A percentile compares a stretch with the other conserved stretches of the same genome.
phyloP scores from a whole-genome alignment of 2,113 vertebrate species.

The Sus scrofa region DNA sequence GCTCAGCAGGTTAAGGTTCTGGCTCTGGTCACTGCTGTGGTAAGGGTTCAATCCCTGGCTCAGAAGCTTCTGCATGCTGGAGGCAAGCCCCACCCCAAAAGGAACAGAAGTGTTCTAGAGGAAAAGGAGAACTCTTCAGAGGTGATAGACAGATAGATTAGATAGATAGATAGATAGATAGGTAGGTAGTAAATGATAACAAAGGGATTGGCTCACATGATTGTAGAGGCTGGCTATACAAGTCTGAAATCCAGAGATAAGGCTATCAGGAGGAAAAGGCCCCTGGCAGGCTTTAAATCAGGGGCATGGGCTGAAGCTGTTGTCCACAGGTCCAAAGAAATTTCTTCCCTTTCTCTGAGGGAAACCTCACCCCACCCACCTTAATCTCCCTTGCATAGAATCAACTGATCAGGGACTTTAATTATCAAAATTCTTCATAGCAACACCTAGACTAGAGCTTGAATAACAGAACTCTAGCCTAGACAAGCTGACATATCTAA shows the following conservation, averaged over 20 bases:
- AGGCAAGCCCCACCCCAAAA: no score
- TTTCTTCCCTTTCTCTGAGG: neutral
- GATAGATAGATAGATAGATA: neutral
- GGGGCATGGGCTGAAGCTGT: neutral
- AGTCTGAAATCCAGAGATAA: neutral
- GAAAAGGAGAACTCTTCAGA: constrained; percentile 6
- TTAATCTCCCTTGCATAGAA: neutral
- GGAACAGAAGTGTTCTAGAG: neutral
- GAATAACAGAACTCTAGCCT: neutral
- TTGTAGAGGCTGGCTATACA: neutral
- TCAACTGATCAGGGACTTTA: neutral
- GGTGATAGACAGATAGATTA: neutral
- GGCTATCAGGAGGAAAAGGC: neutral
- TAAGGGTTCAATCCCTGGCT: no score
- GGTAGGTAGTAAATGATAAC: neutral
- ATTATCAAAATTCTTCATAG: neutral
- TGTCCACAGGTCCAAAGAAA: neutral
- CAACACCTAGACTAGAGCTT: neutral
- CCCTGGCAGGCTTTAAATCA: neutral
- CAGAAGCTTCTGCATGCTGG: no score
- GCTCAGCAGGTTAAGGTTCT: no score
- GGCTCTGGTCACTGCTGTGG: no score
- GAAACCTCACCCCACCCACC: neutral
- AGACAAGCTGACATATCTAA: neutral
- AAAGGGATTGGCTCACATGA: neutral